These are phyloP conservation scores for Rhamphomyia laevipes DNA, from an alignment of 2,888 invertebrate species.

Conservation along the genomic window DNA sequence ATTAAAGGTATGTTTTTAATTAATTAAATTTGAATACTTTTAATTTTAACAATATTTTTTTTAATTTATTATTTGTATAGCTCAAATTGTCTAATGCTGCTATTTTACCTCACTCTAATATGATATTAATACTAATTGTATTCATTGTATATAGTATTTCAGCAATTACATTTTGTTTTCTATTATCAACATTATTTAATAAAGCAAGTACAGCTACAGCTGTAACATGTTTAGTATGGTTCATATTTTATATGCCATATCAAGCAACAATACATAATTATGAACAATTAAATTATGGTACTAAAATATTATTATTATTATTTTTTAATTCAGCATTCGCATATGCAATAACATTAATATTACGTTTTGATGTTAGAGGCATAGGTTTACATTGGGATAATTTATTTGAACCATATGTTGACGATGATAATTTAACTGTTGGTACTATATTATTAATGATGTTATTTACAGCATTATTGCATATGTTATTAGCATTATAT, in stretches of 20 bases:
- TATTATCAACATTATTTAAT: slow-evolving; percentile 67
- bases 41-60: not conserved
- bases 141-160: slow-evolving; percentile 57
- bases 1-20: slow-evolving; percentile 39
- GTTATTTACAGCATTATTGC: slow-evolving; percentile 50
- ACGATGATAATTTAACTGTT: slow-evolving; percentile 57
- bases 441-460: slow-evolving; percentile 62
- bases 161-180: slow-evolving; percentile 65
- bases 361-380: slow-evolving; percentile 39
- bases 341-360: slow-evolving; percentile 19
- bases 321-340: slow-evolving; percentile 71
- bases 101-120: slow-evolving; percentile 57
- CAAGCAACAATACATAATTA: slow-evolving; percentile 55
- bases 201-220: slow-evolving; percentile 71
- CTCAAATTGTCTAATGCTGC: slow-evolving; percentile 35
- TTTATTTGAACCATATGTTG: slow-evolving; percentile 47
- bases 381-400: slow-evolving; percentile 45
- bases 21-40: not conserved
- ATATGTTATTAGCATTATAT: slow-evolving; percentile 64
- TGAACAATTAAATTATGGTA: slow-evolving; percentile 43
- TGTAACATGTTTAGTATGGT: slow-evolving; percentile 65
- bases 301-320: slow-evolving; percentile 53
- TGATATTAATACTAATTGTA: slow-evolving; percentile 55
- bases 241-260: slow-evolving; percentile 61
- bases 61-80: not conserved